These are phyloP conservation scores for Troides oblongomaculatus DNA, from an alignment of 2,888 invertebrate genomes.

Conservation along the genomic window DNA sequence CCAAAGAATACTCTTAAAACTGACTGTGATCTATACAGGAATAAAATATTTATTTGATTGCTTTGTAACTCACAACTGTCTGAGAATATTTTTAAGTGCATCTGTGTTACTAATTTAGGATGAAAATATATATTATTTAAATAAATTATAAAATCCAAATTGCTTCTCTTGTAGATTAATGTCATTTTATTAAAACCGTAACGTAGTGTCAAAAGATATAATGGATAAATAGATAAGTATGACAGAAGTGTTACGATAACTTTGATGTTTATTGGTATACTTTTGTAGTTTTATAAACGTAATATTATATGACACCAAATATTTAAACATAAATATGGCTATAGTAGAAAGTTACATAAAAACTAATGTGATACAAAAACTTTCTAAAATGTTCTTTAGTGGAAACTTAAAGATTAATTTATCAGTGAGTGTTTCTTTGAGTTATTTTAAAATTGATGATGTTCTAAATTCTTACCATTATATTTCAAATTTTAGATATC, in stretches of 20 bases:
- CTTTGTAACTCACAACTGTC: no score
- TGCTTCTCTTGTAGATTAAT: no score
- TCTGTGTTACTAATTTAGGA: no score
- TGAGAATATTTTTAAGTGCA: no score
- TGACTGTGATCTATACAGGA: no score
- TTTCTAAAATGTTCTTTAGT: constrained; percentile 21
- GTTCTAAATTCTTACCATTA: background rate
- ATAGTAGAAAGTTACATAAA: background rate
- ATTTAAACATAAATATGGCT: constrained; percentile 2
- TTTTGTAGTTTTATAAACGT: background rate
- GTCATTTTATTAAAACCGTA: no score
- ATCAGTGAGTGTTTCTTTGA: constrained; percentile 24
- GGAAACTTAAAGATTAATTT: constrained; percentile 29
- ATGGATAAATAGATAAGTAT: background rate
- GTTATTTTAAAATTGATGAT: background rate
- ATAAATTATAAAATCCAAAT: no score
- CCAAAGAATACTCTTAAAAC: no score
- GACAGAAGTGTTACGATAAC: background rate
- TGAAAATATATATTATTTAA: no score
- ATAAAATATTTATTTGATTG: no score
- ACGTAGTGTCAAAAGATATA: background rate
- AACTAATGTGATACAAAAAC: constrained; percentile 18
- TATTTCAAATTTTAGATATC: constrained; percentile 46
- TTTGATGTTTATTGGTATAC: background rate
- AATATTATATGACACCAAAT: background rate